These are phyloP conservation scores for Bettongia penicillata DNA, from an alignment of 2,113 vertebrate genomes.

Conservation along the genomic window DNA sequence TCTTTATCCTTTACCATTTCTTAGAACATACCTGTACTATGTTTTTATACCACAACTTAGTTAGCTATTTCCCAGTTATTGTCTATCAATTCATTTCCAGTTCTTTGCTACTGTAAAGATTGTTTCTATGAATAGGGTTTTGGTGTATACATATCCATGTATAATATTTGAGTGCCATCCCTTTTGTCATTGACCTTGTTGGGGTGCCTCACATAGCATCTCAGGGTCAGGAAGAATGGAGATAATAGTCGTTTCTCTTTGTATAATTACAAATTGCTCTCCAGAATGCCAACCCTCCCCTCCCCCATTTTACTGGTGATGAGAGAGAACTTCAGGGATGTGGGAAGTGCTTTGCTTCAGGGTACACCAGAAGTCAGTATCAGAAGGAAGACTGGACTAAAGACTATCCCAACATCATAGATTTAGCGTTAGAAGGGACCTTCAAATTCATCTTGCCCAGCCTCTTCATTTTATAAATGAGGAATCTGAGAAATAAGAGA, in stretches of 20 bases:
- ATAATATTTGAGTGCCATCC: no score
- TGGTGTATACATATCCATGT: no score
- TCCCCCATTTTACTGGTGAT: background rate
- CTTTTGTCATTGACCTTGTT: no score
- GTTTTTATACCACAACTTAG: background rate
- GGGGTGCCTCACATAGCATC: no score
- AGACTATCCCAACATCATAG: background rate
- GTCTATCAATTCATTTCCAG: background rate
- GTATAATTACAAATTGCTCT: background rate
- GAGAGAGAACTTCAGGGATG: slow-evolving; percentile 1
- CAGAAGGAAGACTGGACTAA: background rate
- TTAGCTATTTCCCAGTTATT: background rate
- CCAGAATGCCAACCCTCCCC: background rate
- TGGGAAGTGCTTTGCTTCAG: slow-evolving; percentile 3
- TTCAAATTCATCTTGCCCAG: background rate
- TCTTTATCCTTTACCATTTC: background rate
- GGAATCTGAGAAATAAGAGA: background rate
- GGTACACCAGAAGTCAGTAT: background rate
- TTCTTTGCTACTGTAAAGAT: background rate
- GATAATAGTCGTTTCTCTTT: background rate
- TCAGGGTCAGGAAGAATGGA: background rate
- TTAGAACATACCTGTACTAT: background rate
- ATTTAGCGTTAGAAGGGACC: background rate
- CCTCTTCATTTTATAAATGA: background rate
- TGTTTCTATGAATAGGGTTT: background rate